Conservation (phyloP, 53 echinoderm and acorn worm species). For the Echinometra lucunter region DNA sequence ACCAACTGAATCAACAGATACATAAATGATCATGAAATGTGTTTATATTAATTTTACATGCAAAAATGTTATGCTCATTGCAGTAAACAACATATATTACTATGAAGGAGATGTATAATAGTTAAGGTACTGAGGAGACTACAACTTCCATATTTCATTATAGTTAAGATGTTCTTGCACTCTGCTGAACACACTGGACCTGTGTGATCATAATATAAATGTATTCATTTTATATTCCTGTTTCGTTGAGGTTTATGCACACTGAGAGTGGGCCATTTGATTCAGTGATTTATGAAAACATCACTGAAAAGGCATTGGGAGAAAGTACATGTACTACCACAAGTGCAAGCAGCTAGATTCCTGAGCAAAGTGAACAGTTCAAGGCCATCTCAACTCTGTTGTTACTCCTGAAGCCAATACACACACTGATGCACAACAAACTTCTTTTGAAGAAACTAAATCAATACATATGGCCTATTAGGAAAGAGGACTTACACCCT, state of each 20-base stretch:
- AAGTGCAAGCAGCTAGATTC: constrained; percentile 41
- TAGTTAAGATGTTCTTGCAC: too few species aligned
- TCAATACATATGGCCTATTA: constrained; percentile 44
- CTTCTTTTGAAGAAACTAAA: constrained; percentile 35
- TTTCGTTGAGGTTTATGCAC: not conserved
- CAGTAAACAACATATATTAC: not conserved
- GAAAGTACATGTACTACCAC: not conserved
- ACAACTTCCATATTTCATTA: too few species aligned
- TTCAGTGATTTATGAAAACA: not conserved
- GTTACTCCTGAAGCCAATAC: not conserved
- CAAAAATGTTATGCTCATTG: not conserved
- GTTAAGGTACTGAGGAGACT: too few species aligned
- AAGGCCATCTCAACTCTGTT: constrained; percentile 21
- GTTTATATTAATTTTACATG: not conserved
- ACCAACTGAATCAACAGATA: not conserved
- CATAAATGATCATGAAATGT: not conserved
- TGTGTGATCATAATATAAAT: too few species aligned
- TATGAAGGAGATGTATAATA: not conserved
- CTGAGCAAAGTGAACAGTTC: constrained; percentile 52
- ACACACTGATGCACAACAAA: not conserved
- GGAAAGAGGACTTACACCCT: not conserved
- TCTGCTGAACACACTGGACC: too few species aligned
- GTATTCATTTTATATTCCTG: too few species aligned
- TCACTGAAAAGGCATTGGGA: not conserved
- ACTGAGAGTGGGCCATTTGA: not conserved